Evolutionary conservation across 2,113 vertebrate species (phyloP).

Genomic region (Urocitellus parryii): DNA sequence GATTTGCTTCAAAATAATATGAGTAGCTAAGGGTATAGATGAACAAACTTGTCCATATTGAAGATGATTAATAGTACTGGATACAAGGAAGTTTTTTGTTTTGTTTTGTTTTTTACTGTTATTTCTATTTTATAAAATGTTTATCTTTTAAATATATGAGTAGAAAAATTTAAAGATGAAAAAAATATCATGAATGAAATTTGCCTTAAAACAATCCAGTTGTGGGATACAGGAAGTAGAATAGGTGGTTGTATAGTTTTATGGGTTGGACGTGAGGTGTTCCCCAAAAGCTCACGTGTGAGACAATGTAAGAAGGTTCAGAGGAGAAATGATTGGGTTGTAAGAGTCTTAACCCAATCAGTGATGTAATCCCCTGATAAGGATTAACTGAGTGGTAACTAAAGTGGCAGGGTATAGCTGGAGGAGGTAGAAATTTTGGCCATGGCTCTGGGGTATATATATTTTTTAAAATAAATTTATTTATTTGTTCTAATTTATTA

Average conservation of each 20-base stretch:
- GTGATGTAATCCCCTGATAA: too few relatives aligned
- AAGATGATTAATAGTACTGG: not conserved
- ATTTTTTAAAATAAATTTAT: too few relatives aligned
- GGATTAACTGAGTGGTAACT: too few relatives aligned
- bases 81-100: not conserved
- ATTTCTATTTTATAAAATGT: not conserved
- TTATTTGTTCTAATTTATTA: too few relatives aligned
- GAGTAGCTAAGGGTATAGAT: not conserved
- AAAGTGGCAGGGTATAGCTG: too few relatives aligned
- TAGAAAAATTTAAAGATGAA: conserved; percentile 36
- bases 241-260: not conserved
- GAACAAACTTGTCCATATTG: not conserved
- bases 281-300: too few relatives aligned
- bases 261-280: too few relatives aligned
- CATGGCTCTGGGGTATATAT: too few relatives aligned
- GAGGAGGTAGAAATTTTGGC: too few relatives aligned
- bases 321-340: too few relatives aligned
- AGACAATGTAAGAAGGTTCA: too few relatives aligned
- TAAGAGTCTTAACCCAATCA: too few relatives aligned
- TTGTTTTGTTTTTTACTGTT: not conserved
- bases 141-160: not conserved
- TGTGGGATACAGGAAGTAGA: not conserved
- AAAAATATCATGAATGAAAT: not conserved
- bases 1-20: conserved; percentile 33
- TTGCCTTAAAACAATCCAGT: conserved; percentile 20